phyloP scores from a whole-genome alignment of 2,797 vertebrate genomes.

The Syncerus caffer region DNA sequence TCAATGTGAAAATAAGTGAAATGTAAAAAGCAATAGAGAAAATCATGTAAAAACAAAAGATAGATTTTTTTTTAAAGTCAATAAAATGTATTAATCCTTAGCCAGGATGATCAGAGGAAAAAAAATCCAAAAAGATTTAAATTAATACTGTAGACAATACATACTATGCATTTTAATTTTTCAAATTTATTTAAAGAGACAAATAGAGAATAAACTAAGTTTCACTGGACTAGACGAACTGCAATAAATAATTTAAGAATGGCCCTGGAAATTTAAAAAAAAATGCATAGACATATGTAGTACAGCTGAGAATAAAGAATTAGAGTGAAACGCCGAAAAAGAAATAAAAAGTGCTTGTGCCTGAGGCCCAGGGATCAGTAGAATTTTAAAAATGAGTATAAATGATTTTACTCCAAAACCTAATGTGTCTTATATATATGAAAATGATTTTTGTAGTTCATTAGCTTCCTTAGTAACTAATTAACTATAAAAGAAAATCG shows the following conservation, averaged over 20 bases:
- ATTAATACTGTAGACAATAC: not conserved
- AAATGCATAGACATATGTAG: not conserved
- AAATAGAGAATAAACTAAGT: not conserved
- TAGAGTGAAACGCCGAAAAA: not conserved
- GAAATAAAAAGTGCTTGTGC: not conserved
- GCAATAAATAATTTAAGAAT: not conserved
- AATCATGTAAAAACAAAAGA: not conserved
- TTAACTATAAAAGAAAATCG: slow-evolving; percentile 40
- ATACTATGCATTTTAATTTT: not conserved
- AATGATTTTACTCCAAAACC: not conserved
- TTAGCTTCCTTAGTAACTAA: slow-evolving; percentile 30
- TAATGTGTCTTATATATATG: not conserved
- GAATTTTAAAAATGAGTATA: not conserved
- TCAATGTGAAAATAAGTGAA: not conserved
- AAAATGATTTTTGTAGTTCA: slow-evolving; percentile 18
- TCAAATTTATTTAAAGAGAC: not conserved
- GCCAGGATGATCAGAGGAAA: not conserved
- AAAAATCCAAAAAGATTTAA: not conserved
- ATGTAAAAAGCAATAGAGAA: not conserved
- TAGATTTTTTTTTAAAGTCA: not conserved
- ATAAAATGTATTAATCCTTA: not conserved
- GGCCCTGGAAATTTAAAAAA: not conserved
- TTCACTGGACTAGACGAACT: not conserved
- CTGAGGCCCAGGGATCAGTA: not conserved
- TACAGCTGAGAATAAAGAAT: not conserved